Percentiles rank a stretch among this genome's conserved stretches.
Evolutionary conservation across 1,140 invertebrate species (phyloP).

Genomic region (Drosophila sp.): DNA sequence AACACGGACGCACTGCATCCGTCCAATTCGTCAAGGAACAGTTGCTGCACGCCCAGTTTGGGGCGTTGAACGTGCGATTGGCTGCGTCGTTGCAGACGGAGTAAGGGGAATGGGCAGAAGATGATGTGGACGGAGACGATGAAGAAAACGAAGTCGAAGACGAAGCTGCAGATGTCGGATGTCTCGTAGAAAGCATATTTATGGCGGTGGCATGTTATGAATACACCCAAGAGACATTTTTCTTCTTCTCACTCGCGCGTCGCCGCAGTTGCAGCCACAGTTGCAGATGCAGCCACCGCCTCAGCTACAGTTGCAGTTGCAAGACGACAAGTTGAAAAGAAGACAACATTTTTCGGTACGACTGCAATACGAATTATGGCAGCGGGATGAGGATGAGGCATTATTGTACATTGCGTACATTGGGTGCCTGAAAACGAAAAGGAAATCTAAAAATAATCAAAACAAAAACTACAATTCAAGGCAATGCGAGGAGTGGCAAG

Average conservation of each 20-base stretch:
- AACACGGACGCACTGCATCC: conserved; percentile 65
- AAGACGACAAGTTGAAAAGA: conserved; percentile 47
- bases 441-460: conserved; percentile 47
- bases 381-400: conserved; percentile 1
- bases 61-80: conserved; percentile 60
- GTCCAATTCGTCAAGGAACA: conserved; percentile 78
- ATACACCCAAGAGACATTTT: conserved; percentile 82
- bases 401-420: too few relatives aligned
- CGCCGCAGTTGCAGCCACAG: conserved; percentile 14
- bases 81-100: conserved; percentile 42
- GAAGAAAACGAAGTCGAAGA: conserved; percentile 8
- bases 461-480: conserved; percentile 18
- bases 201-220: conserved; percentile 79
- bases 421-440: conserved; percentile 41
- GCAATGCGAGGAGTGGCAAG: conserved; percentile 15
- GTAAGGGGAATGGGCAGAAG: neutral
- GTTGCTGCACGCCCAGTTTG: conserved; percentile 72
- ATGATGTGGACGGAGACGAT: neutral
- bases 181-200: conserved; percentile 78
- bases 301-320: conserved; percentile 28
- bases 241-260: conserved; percentile 71
- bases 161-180: conserved; percentile 56
- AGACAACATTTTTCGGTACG: conserved; percentile 13
- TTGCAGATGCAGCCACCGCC: too few relatives aligned
- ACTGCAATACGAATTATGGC: conserved; percentile 13